Evolutionary conservation across 2,888 invertebrate genomes (phyloP).

Genomic region (Tanytarsus gracilentus): DNA sequence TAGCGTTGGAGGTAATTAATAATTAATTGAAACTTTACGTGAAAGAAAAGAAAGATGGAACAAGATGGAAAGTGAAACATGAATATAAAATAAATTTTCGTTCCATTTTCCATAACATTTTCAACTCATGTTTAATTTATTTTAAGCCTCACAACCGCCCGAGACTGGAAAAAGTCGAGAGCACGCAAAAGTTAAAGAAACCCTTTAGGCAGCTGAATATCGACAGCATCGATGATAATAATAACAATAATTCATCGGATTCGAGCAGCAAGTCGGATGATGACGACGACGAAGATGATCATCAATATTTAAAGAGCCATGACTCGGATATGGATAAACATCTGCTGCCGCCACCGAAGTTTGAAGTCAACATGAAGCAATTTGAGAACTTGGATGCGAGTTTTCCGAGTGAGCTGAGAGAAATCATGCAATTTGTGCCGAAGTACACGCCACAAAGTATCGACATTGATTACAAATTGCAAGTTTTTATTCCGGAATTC

Average conservation of each 20-base stretch:
- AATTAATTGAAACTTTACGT: background rate
- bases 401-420: slow-evolving; percentile 68
- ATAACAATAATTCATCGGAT: slow-evolving; percentile 10
- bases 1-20: background rate
- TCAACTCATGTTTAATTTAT: too few species aligned
- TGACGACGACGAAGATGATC: slow-evolving; percentile 9
- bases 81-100: too few species aligned
- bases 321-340: background rate
- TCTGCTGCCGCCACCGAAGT: background rate
- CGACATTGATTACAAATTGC: slow-evolving; percentile 79
- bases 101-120: too few species aligned
- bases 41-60: too few species aligned
- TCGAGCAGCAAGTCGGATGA: slow-evolving; percentile 25
- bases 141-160: background rate
- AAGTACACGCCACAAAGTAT: slow-evolving; percentile 91
- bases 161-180: slow-evolving; percentile 9
- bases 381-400: slow-evolving; percentile 70
- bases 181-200: slow-evolving; percentile 4
- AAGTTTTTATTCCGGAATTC: slow-evolving; percentile 93
- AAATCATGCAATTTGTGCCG: slow-evolving; percentile 85
- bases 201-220: slow-evolving; percentile 21
- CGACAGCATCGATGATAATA: slow-evolving; percentile 10
- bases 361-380: slow-evolving; percentile 54
- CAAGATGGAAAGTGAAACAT: too few species aligned
- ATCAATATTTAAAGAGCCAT: slow-evolving; percentile 12